Conservation (phyloP, 1,140 invertebrate genomes). For the Mycetomoellerius zeteki region DNA sequence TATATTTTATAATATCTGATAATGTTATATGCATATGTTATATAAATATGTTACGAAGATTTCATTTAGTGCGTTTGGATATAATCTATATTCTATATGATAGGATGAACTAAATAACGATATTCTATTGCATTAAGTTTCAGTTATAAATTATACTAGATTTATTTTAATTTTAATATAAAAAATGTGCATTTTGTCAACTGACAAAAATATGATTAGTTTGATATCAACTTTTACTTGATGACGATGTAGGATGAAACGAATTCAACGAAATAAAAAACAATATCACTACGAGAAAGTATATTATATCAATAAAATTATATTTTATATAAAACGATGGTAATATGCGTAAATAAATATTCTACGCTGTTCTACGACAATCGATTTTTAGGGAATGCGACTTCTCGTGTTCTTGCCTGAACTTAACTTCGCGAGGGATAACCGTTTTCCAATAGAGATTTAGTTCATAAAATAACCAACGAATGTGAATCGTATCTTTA, state of each 20-base stretch:
- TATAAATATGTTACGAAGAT: conserved; percentile 26
- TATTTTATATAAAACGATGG: conserved; percentile 1
- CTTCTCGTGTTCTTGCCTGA: conserved; percentile 17
- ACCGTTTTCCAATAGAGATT: conserved; percentile 51
- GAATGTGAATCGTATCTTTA: conserved; percentile 43
- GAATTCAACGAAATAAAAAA: not conserved
- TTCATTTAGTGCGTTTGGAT: not conserved
- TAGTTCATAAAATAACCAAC: conserved; percentile 30
- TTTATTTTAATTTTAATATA: conserved; percentile 23
- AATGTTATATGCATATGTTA: conserved; percentile 10
- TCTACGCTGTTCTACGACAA: conserved; percentile 15
- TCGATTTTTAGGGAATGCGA: conserved; percentile 39
- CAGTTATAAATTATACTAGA: not conserved
- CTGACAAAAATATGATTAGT: not conserved
- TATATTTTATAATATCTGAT: conserved; percentile 14
- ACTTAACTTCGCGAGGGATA: conserved; percentile 31
- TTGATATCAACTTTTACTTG: conserved; percentile 11
- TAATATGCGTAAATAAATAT: conserved; percentile 53
- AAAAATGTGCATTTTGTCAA: not conserved
- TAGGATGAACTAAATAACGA: not conserved
- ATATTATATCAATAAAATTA: conserved; percentile 9
- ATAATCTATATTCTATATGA: not conserved
- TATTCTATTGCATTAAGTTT: conserved; percentile 27
- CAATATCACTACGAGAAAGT: not conserved
- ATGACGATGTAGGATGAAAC: conserved; percentile 13